Evolutionary conservation across 1,140 invertebrate species (phyloP), one percentile per base, ranked within the genome.

Genomic region (Oryctes rhinoceros): DNA sequence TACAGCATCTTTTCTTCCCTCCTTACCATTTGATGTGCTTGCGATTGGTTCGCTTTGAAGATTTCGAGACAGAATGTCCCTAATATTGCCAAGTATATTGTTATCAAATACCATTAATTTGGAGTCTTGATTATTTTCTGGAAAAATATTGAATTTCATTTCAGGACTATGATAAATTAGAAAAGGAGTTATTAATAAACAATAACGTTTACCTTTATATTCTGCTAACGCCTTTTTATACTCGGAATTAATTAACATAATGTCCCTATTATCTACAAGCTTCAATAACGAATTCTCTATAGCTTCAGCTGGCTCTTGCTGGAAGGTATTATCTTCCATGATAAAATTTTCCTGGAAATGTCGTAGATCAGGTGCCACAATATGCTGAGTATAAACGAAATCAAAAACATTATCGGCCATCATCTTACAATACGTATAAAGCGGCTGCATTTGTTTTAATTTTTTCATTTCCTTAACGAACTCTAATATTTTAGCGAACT

Each of bases 331-430:
- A 35, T 71, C 65, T 9, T 71, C 65, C 65, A 71, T 71, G 7
- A 71, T 30, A 24, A 71, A 71, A 71, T 71, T 71, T 24, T 15
- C 65, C 3, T 71, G 7, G 35, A 35, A 71, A 30, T 71, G 65
- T 35, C 65, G 7, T 3, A 71, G 24, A 71, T 78, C 49, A 4
- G 77, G 77, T 5, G 49, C 49, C 9, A 62, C 13, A 18, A 59
- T 10, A 35, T 18, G 15, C 30, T 78, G 77, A 2, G 20, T 37
- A 35, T 53, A 78, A 18, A 78, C 77, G 11, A 53, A 59, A 53
- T 78, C 77, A 24, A 78, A 78, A 78, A 18, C 49, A 15, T 78
- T 18, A 11, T 78, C 77, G 13, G n/a, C 20, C 30, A 53, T 78
- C 49, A 78, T 11, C 30, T 59, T 78, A n/a, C 24, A 59, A 48